Base-by-base conservation (phyloP, 2,113 vertebrate species). In the Rhinoderma darwinii region DNA sequence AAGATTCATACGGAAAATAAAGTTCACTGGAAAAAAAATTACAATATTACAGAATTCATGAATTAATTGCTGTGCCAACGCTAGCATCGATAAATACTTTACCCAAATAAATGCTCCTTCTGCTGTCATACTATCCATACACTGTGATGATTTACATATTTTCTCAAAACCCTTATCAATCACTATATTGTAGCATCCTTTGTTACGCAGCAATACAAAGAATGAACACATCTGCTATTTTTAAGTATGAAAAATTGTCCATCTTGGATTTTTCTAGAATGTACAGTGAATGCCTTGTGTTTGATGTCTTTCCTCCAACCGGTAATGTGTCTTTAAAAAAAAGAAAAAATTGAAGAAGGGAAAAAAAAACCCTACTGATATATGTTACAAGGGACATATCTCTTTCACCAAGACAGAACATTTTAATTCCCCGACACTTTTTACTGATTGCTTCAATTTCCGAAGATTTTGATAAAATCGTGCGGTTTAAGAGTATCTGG, bases 371-470 rank as follows among this genome's bases (percentile, higher is more conserved):
- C 66, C n/a, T 89, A 74, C 94, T 96, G 96, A 96, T 96, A 93
- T 94, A 96, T 95, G 95, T 96, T 95, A 95, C 94, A 95, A 94
- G 93, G 92, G 94, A 94, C 94, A 93, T 96, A 95, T 97, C 92
- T 95, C 95, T 93, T 92, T 94, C 94, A 92, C 93, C 88, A 91
- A 95, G 95, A 96, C 95, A 95, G 95, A 94, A 95, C 94, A 95
- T 95, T 96, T 96, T 96, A 96, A 97, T 95, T 97, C 96, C 95
- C 95, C 93, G 96, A 95, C 94, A 96, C 94, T 94, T 96, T 95
- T 96, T 96, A 96, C 95, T 96, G 95, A 97, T 95, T 96, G 95
- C 96, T 98, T 97, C 97, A 97, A 98, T 98, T 97, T 96, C 96
- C 93, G 59, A 94, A 95, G 95, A 95, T 96, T 96, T 97, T 96